Percentiles rank a stretch among this genome's conserved stretches.
These are phyloP conservation scores for Rhagoletis pomonella DNA, from an alignment of 1,140 invertebrate species.

Conservation along the genomic window DNA sequence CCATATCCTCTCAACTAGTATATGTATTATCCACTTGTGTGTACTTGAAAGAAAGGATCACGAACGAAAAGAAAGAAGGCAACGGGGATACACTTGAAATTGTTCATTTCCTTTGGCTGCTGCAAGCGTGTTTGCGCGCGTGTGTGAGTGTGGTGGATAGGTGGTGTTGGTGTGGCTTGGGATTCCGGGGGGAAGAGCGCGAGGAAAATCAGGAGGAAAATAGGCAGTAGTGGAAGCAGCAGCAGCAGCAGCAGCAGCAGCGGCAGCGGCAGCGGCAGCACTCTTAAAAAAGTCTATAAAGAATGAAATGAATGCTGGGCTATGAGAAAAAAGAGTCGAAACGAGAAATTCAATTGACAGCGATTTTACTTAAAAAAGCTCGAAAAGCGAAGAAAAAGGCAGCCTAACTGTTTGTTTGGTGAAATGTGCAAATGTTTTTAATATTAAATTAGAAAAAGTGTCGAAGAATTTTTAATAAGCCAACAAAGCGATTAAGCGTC, in stretches of 20 bases:
- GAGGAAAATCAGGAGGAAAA: background rate
- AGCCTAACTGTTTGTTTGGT: background rate
- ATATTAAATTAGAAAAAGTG: background rate
- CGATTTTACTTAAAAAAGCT: too few relatives aligned
- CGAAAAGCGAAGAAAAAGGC: background rate
- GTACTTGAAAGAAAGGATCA: constrained; percentile 45
- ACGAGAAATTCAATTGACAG: too few relatives aligned
- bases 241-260: constrained; percentile 16
- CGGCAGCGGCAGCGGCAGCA: background rate
- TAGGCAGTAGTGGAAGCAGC: background rate
- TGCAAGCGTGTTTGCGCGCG: constrained; percentile 43
- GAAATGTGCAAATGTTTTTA: background rate
- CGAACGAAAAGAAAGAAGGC: constrained; percentile 3
- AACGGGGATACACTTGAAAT: constrained; percentile 20
- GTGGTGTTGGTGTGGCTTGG: background rate
- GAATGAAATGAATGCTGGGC: background rate
- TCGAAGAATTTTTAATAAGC: background rate
- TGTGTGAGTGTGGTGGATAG: background rate
- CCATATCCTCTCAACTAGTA: background rate
- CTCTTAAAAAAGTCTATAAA: background rate
- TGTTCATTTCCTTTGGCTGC: constrained; percentile 23
- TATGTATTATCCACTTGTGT: background rate
- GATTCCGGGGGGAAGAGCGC: background rate
- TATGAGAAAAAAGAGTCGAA: background rate
- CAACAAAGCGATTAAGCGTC: too few relatives aligned